phyloP scores from a whole-genome alignment of 2,113 vertebrate species.

The Gymnarchus niloticus region DNA sequence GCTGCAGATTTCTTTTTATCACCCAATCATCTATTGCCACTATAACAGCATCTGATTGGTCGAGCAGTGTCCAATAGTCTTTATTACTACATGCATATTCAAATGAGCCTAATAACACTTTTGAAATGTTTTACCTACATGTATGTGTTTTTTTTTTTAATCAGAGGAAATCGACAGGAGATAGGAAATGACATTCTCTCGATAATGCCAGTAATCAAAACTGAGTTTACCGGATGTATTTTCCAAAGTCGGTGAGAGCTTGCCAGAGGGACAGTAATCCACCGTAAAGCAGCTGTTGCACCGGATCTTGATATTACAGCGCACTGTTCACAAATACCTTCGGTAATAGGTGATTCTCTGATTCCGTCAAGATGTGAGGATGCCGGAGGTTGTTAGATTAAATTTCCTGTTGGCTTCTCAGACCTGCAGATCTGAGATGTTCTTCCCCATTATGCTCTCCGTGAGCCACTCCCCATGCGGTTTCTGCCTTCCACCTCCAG shows the following conservation, averaged over 20 bases:
- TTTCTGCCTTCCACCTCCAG: neutral
- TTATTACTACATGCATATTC: neutral
- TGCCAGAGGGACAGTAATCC: neutral
- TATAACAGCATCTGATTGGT: neutral
- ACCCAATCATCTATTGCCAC: neutral
- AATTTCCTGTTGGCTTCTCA: too few species aligned
- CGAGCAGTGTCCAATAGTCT: neutral
- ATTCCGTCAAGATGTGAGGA: too few species aligned
- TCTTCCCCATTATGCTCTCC: neutral
- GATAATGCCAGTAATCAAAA: neutral
- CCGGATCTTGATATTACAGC: neutral
- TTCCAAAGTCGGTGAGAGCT: neutral
- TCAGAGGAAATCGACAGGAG: neutral
- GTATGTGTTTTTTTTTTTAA: neutral
- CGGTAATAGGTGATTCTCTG: neutral
- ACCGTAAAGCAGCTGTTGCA: neutral
- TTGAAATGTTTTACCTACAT: neutral
- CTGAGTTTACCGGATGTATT: neutral
- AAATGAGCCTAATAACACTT: conserved; percentile 28
- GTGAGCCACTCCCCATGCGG: neutral
- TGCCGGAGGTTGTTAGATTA: too few species aligned
- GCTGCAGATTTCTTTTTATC: neutral
- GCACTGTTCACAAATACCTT: neutral
- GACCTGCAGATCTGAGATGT: neutral
- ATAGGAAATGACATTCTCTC: neutral